These are phyloP conservation scores for Antennarius maculatus DNA, from an alignment of 2,797 vertebrate species.

Conservation along the genomic window DNA sequence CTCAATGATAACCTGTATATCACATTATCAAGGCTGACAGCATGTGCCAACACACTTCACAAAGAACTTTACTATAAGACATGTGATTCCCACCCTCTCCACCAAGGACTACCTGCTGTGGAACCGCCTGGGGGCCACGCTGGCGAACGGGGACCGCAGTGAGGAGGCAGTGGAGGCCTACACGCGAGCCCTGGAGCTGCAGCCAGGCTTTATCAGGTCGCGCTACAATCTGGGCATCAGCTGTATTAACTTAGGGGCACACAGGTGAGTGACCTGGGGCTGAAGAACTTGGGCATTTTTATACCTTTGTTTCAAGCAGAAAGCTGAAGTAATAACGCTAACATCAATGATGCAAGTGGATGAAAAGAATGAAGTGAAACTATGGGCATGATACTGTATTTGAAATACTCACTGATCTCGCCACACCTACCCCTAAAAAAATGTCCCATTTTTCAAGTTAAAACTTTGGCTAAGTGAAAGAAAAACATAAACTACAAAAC, in stretches of 20 bases:
- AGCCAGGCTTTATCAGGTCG: conserved; percentile 96
- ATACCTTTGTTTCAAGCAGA: background rate
- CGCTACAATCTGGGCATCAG: conserved; percentile 98
- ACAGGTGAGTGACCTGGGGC: conserved; percentile 85
- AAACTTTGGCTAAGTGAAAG: too few relatives aligned
- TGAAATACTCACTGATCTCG: background rate
- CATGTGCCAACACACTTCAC: conserved; percentile 1
- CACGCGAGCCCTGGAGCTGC: conserved; percentile 92
- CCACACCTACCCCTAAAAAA: background rate
- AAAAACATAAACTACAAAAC: too few relatives aligned
- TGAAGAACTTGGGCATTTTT: background rate
- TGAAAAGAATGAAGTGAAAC: too few relatives aligned
- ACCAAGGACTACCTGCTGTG: conserved; percentile 95
- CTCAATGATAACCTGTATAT: too few relatives aligned
- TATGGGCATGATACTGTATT: background rate
- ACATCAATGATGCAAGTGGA: background rate
- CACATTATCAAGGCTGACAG: conserved; percentile 7
- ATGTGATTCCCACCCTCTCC: conserved; percentile 1
- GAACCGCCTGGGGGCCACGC: conserved; percentile 96
- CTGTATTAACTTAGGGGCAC: conserved; percentile 96
- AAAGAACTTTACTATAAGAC: conserved; percentile 6
- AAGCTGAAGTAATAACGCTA: background rate
- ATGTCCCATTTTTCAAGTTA: too few relatives aligned
- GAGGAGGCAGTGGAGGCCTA: conserved; percentile 97
- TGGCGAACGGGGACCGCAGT: conserved; percentile 96